These are phyloP conservation scores for Poeciliopsis gracilis DNA, from an alignment of 2,797 vertebrate species.

Conservation along the genomic window DNA sequence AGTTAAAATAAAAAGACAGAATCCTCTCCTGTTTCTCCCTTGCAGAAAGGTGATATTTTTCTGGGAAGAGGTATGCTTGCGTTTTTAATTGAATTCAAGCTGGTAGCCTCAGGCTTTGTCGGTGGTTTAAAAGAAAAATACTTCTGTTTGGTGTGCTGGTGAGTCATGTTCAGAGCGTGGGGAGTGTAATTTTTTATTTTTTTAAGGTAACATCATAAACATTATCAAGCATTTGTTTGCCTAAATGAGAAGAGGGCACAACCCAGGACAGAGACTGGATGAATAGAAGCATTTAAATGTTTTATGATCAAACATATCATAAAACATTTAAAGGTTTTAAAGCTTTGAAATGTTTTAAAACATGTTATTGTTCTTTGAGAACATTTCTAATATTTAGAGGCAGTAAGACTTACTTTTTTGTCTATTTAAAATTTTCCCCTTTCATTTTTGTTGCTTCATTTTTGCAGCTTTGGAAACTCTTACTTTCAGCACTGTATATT, in stretches of 20 bases:
- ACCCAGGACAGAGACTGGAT: neutral
- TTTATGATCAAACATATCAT: neutral
- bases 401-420: neutral
- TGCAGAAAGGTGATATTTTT: conserved; percentile 11
- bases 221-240: neutral
- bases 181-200: neutral
- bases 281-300: neutral
- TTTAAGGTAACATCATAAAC: conserved; percentile 22
- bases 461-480: conserved; percentile 20
- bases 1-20: neutral
- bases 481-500: neutral
- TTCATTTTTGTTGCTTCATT: conserved; percentile 38
- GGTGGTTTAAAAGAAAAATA: conserved; percentile 34
- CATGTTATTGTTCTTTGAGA: neutral
- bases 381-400: neutral
- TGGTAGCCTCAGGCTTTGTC: conserved; percentile 36
- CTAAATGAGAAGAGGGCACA: conserved; percentile 7
- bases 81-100: conserved; percentile 34
- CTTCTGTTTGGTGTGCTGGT: conserved; percentile 26
- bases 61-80: conserved; percentile 13
- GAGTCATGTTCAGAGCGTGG: conserved; percentile 32
- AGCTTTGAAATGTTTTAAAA: neutral
- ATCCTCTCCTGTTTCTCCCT: neutral
- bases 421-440: neutral
- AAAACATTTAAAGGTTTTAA: neutral